Base-by-base conservation (phyloP, 2,888 invertebrate genomes). In the Lasioglossum figueresi region DNA sequence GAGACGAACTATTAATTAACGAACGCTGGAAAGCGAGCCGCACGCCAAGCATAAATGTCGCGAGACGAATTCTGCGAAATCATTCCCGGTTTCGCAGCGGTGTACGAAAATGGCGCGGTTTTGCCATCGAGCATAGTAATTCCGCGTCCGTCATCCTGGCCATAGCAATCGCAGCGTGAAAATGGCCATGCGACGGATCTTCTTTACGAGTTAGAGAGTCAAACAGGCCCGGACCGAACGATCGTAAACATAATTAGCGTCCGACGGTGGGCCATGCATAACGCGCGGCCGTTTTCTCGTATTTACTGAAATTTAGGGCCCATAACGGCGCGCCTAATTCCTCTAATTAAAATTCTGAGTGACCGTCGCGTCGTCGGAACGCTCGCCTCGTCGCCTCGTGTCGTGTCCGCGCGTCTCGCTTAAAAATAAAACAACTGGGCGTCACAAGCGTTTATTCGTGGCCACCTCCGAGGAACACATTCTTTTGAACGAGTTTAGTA, bases 181-280 rank as follows among this genome's bases (percentile, higher is more conserved):
- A 80, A 71, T 37, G 45, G 27, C 48, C 31, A 10, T 27, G 40
- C 80, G 63, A 45, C 63, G 66, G 71, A 83, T 86, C 86, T 88
- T 77, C 80, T 85, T 85, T 84, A 84, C 77, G 84, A 88, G 80
- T 78, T 76, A 82, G 85, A 88, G 84, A 88, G 80, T 76, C 76
- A 82, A 87, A 89, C 88, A 84, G 68, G 86, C 87, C 87, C 79
- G 86, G 88, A 83, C 77, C 79, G 87, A 87, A 83, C 88, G 91
- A 89, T 93, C 93, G 93, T 93, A 93, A 93, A 93, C 88, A 93
- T 91, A 93, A 93, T 93, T 93, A 93, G 91, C 88, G 93, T 93
- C 93, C 89, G 80, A 81, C 83, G 86, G 86, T 89, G 87, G 80
- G 73, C 84, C 82, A 78, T 75, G 80, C 79, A 77, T 87, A 87